Percentiles rank a stretch among this genome's conserved stretches.
phyloP scores from a whole-genome alignment of 2,888 invertebrate genomes.

The Choreutis nemorana region DNA sequence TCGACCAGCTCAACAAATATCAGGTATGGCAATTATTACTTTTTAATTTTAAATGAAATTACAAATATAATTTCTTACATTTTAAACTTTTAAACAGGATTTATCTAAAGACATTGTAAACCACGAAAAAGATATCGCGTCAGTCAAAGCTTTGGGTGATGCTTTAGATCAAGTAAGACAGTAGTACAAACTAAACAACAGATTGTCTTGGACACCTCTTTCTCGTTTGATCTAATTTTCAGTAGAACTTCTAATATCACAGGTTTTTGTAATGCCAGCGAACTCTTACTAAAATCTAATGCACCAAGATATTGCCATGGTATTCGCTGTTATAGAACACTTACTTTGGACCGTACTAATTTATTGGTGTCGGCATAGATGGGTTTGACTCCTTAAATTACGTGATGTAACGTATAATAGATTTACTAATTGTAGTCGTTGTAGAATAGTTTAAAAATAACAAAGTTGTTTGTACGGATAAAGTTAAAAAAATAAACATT shows the following conservation, averaged over 20 bases:
- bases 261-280: constrained; percentile 2
- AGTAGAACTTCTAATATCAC: constrained; percentile 51
- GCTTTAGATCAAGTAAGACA: constrained; percentile 85
- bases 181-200: constrained; percentile 18
- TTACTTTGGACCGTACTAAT: too few relatives aligned
- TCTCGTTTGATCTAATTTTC: constrained; percentile 54
- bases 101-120: constrained; percentile 78
- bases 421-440: too few relatives aligned
- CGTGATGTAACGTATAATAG: too few relatives aligned
- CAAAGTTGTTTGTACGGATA: too few relatives aligned
- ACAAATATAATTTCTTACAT: constrained; percentile 11
- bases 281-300: constrained; percentile 2
- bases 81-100: constrained; percentile 69
- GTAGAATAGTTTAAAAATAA: too few relatives aligned
- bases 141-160: constrained; percentile 78
- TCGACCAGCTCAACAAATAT: constrained; percentile 88
- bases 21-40: constrained; percentile 80
- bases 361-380: too few relatives aligned
- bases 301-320: too few relatives aligned
- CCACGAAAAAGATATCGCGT: constrained; percentile 75
- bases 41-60: constrained; percentile 3
- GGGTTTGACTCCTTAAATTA: too few relatives aligned
- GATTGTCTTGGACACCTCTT: constrained; percentile 35
- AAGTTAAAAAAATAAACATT: too few relatives aligned
- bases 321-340: too few relatives aligned